These are phyloP conservation scores for Proisotoma minuta DNA, from an alignment of 2,888 invertebrate species.

Conservation along the genomic window DNA sequence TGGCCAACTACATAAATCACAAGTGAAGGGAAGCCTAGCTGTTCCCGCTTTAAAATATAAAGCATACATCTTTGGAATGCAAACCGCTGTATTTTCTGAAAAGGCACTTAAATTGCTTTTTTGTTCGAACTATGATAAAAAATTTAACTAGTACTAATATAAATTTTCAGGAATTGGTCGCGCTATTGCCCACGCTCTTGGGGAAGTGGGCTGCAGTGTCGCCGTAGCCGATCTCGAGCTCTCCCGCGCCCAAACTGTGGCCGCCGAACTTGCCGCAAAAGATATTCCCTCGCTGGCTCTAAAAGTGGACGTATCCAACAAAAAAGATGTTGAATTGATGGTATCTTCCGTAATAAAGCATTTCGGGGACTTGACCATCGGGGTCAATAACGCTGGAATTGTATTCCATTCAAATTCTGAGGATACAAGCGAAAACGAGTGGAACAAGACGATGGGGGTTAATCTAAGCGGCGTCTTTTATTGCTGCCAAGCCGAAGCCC, in stretches of 20 bases:
- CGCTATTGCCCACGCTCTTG: slow-evolving; percentile 41
- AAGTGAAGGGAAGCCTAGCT: too few relatives aligned
- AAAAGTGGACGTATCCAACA: slow-evolving; percentile 46
- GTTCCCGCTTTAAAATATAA: too few relatives aligned
- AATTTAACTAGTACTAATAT: too few relatives aligned
- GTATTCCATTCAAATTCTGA: slow-evolving; percentile 42
- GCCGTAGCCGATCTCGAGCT: slow-evolving; percentile 44
- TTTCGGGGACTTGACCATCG: slow-evolving; percentile 44
- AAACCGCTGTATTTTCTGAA: too few relatives aligned
- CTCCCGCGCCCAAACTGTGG: slow-evolving; percentile 40
- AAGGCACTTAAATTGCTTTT: too few relatives aligned
- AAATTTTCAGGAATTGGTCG: slow-evolving; percentile 35
- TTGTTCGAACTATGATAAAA: too few relatives aligned
- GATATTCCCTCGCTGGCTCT: slow-evolving; percentile 40
- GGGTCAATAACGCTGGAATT: slow-evolving; percentile 46
- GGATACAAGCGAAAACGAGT: slow-evolving; percentile 40
- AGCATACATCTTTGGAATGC: too few relatives aligned
- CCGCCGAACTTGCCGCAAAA: slow-evolving; percentile 38
- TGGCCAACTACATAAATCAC: too few relatives aligned
- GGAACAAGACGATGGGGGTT: slow-evolving; percentile 43
- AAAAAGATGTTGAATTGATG: slow-evolving; percentile 42
- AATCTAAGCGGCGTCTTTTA: slow-evolving; percentile 46
- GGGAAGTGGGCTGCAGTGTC: slow-evolving; percentile 46
- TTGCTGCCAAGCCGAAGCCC: slow-evolving; percentile 46
- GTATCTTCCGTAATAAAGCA: slow-evolving; percentile 37